Percentiles rank a stretch among this genome's conserved stretches.
These are phyloP conservation scores for Cranoglanis bouderius DNA, from an alignment of 2,113 vertebrate genomes.

Conservation along the genomic window DNA sequence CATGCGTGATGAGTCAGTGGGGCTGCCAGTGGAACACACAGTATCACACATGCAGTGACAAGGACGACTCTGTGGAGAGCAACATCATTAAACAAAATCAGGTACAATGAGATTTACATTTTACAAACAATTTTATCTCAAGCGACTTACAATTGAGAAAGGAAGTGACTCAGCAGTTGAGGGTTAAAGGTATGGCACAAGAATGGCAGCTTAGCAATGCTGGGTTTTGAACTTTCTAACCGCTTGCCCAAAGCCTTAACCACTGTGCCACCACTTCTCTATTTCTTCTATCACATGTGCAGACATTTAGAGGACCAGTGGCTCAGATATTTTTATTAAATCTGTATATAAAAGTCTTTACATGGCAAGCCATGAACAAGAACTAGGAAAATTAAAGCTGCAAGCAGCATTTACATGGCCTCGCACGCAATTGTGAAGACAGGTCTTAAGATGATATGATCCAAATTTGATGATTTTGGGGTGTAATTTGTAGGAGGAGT, in stretches of 20 bases:
- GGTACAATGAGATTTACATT: slow-evolving; percentile 66
- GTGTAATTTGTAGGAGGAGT: no score
- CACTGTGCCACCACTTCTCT: background rate
- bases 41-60: slow-evolving; percentile 81
- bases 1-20: slow-evolving; percentile 89
- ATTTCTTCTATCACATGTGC: no score
- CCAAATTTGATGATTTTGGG: no score
- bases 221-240: background rate
- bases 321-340: background rate
- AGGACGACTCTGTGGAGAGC: slow-evolving; percentile 23
- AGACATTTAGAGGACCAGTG: background rate
- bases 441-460: no score
- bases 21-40: slow-evolving; percentile 88
- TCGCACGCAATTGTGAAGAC: no score
- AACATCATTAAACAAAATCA: slow-evolving; percentile 77
- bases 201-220: background rate
- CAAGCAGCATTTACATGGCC: no score
- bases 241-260: background rate
- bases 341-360: background rate
- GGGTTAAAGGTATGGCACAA: background rate
- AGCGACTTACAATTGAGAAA: background rate
- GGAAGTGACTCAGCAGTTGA: background rate
- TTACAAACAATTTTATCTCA: background rate
- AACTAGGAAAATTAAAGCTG: background rate
- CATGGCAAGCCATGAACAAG: background rate